Evolutionary conservation across 1,140 invertebrate species (phyloP).

Genomic region (Lutraria rhynchaena): DNA sequence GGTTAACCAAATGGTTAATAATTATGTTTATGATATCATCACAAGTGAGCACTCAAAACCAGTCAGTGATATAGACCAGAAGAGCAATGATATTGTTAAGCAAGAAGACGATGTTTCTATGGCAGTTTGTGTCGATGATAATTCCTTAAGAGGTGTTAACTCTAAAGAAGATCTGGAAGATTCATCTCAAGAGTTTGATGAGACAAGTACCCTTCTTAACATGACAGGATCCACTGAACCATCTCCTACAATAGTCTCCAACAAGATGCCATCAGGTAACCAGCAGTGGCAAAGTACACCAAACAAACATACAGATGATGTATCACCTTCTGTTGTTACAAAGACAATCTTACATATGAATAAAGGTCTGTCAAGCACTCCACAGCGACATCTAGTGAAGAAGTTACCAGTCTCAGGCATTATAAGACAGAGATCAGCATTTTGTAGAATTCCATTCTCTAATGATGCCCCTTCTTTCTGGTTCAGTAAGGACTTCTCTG

Average conservation of each 20-base stretch:
- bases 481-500: conserved; percentile 54
- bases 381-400: too few species aligned
- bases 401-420: conserved; percentile 10
- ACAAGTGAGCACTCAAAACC: neutral
- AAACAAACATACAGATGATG: neutral
- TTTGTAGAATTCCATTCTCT: conserved; percentile 52
- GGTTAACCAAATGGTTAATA: conserved; percentile 49
- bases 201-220: conserved; percentile 12
- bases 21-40: conserved; percentile 54
- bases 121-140: conserved; percentile 52
- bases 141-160: conserved; percentile 26
- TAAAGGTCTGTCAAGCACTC: too few species aligned
- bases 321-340: neutral
- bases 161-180: conserved; percentile 37
- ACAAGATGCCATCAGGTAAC: neutral
- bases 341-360: too few species aligned
- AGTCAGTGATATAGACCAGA: neutral
- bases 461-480: conserved; percentile 22
- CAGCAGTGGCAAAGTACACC: neutral
- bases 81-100: neutral
- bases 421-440: conserved; percentile 26
- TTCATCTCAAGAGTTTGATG: neutral
- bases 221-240: conserved; percentile 7
- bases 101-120: conserved; percentile 33
- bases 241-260: neutral